Base-by-base conservation (phyloP, 1,140 invertebrate genomes). In the Marisa cornuarietis region DNA sequence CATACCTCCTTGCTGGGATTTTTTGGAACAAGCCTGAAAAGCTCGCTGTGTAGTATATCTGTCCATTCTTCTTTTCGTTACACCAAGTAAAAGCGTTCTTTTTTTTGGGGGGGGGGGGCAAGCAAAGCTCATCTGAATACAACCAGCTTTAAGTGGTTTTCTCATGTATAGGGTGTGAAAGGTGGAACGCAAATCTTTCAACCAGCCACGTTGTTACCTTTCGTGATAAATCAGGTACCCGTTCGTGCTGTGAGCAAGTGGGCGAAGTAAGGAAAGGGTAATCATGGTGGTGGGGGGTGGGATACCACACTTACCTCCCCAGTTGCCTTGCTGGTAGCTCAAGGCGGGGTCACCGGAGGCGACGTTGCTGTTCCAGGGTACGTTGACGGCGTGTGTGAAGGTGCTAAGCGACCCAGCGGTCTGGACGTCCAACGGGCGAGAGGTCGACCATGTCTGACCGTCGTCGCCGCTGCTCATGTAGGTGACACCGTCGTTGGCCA, bases 401-500 rank as follows among this genome's bases (percentile, higher is more conserved):
- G 73, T 63, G 8, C 74, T 0, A 26, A 76, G 65, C 13, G 63
- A 61, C 68, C 72, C 73, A 4, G 73, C 79, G 5, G 31, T 52
- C 11, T 71, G 13, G 54, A 73, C 82, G 20, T 72, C 68, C 2
- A 80, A 69, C 63, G 52, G 62, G 66, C 74, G 76, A 63, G 78
- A 76, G 51, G 80, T 81, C 24, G 66, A 24, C 81, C 81, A 85
- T 3, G 78, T 78, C 14, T 69, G 24, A 6, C 84, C 84, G 26
- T 72, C 61, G 63, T 84, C 80, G 22, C 31, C 61, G 71, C 84
- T 85, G 79, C 80, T 82, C 62, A 85, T 76, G 49, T 78, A 83
- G 14, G 81, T 81, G 14, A 58, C 65, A 51, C 82, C 78, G 61
- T 85, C 82, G 42, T 78, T 81, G 24, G 69, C 78, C 68, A 82